Percentiles rank a stretch among this genome's conserved stretches.
These are phyloP conservation scores for Steatornis caripensis DNA, from an alignment of 2,113 vertebrate genomes.

Conservation along the genomic window DNA sequence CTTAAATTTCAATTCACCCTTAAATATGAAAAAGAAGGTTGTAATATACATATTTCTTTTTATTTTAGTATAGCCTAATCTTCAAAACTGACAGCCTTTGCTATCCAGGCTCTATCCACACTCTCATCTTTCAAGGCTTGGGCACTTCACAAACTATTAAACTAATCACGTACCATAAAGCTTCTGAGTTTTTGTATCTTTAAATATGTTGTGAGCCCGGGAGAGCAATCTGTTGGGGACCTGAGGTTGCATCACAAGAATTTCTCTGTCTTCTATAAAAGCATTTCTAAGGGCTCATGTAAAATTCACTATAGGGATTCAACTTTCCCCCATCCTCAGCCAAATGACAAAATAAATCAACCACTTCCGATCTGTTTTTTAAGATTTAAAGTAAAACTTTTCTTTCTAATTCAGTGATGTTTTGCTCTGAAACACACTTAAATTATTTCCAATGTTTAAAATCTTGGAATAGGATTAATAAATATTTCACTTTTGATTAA, in stretches of 20 bases:
- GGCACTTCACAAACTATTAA: not conserved
- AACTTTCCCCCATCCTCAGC: not conserved
- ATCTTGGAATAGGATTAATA: not conserved
- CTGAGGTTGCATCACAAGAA: not conserved
- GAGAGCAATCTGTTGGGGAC: not conserved
- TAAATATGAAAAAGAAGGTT: not conserved
- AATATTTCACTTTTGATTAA: conserved; percentile 50
- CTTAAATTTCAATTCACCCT: not conserved
- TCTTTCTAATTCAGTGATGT: not conserved
- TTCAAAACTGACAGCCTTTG: not conserved
- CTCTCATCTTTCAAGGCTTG: not conserved
- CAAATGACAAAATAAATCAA: conserved; percentile 15
- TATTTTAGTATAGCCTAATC: not conserved
- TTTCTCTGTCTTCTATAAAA: not conserved
- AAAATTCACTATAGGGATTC: conserved; percentile 7
- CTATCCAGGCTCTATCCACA: not conserved
- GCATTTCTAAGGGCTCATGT: not conserved
- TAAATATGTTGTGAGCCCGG: not conserved
- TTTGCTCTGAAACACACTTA: not conserved
- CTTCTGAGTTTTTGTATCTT: not conserved
- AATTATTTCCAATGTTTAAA: conserved; percentile 6
- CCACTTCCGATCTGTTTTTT: not conserved
- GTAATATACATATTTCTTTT: not conserved
- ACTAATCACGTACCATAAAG: not conserved
- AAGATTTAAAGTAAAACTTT: not conserved